Evolutionary conservation across 2,113 vertebrate genomes (phyloP).

Genomic region (Trachemys scripta): DNA sequence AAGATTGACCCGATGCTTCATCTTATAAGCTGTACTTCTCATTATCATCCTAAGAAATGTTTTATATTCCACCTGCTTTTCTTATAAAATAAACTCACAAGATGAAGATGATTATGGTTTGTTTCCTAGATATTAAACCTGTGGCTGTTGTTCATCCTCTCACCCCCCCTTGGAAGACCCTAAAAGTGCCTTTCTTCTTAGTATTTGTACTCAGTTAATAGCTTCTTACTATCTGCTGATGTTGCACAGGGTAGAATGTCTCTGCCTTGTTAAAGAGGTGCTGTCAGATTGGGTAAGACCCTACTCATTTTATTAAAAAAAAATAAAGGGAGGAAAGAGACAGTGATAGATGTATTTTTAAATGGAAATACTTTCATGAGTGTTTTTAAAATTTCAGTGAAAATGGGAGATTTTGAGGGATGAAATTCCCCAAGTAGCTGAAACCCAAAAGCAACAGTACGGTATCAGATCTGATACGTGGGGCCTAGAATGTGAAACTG

Average conservation of each 20-base stretch:
- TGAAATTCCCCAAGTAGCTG: not conserved
- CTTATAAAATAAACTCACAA: constrained; percentile 34
- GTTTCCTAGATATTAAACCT: constrained; percentile 29
- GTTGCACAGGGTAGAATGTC: not conserved
- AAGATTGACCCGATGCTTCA: constrained; percentile 42
- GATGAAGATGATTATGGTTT: not conserved
- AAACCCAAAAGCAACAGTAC: not conserved
- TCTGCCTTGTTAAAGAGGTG: not conserved
- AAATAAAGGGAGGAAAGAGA: not conserved
- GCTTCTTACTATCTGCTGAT: constrained; percentile 11
- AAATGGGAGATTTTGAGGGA: not conserved
- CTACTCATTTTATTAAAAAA: not conserved
- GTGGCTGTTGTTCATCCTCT: not conserved
- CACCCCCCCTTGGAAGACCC: constrained; percentile 19
- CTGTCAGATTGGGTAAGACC: not conserved
- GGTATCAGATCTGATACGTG: not conserved
- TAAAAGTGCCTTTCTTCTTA: not conserved
- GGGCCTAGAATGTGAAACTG: not conserved
- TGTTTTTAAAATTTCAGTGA: not conserved
- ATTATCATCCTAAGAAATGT: constrained; percentile 48
- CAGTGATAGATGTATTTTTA: not conserved
- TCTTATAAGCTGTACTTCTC: constrained; percentile 45
- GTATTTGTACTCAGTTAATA: constrained; percentile 44
- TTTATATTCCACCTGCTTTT: constrained; percentile 41
- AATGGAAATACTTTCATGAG: not conserved